These are phyloP conservation scores for Sebastes cheni DNA, from an alignment of 2,797 vertebrate genomes.

Conservation along the genomic window DNA sequence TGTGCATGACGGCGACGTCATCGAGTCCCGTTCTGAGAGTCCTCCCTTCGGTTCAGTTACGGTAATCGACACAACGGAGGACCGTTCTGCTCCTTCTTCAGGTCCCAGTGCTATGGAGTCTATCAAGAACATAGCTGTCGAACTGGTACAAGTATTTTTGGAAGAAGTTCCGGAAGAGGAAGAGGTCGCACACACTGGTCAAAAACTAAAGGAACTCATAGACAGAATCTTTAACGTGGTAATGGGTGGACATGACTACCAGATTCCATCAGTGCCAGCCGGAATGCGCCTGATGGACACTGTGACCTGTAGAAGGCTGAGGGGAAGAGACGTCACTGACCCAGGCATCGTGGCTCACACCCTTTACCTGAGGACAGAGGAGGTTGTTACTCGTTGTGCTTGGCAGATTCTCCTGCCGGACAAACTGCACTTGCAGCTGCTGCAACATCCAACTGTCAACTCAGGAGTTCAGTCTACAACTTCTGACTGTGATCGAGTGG, in stretches of 20 bases:
- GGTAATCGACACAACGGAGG: too few relatives aligned
- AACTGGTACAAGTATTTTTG: neutral
- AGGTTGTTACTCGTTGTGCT: neutral
- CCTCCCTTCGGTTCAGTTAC: too few relatives aligned
- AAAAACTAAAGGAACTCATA: neutral
- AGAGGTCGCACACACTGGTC: neutral
- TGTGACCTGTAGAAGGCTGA: too few relatives aligned
- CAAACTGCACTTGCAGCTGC: neutral
- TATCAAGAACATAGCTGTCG: neutral
- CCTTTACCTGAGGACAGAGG: conserved; percentile 13
- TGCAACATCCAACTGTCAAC: too few relatives aligned
- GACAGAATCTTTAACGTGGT: neutral
- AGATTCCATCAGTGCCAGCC: neutral
- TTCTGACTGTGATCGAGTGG: too few relatives aligned
- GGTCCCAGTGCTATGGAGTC: neutral
- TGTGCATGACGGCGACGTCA: neutral
- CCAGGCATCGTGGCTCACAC: neutral
- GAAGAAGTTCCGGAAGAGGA: neutral
- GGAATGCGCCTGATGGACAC: too few relatives aligned
- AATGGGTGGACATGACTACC: neutral
- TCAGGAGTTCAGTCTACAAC: too few relatives aligned
- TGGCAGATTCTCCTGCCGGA: neutral
- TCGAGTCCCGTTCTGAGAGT: neutral
- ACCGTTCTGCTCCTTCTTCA: too few relatives aligned
- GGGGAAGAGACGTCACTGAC: neutral